Evolutionary conservation across 2,888 invertebrate genomes (phyloP), one percentile per base, ranked within the genome.

Genomic region (Caradrina clavipalpis): DNA sequence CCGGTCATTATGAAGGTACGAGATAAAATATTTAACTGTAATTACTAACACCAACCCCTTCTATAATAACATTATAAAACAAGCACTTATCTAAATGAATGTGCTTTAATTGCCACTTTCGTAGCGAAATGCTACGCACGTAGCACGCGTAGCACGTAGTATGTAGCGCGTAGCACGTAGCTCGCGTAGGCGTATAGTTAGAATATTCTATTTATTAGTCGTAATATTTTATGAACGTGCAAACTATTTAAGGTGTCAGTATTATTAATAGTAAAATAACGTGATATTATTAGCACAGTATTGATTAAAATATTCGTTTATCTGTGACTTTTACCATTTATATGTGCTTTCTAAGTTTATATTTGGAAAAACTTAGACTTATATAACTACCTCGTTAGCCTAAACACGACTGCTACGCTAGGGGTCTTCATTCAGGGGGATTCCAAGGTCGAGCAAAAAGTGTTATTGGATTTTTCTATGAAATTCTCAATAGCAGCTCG

Each of bases 81-180:
- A 69, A 63, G 50, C 80, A 50, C n/a, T 69, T 65, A 61, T 51
- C 60, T 66, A 49, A 77, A 77, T 73, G 31, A 76, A 54, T 59
- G 57, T 19, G 26, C 11, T 39, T 56, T 77, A 77, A 73, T 81
- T 73, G 60, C 45, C 58, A 19, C 17, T 56, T 19, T 65, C 76
- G 76, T 76, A 80, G 81, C 51, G 50, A 53, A 39, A 55, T 47
- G 72, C 72, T 77, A 71, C 75, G 59, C 66, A 58, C 70, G 63
- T 79, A 76, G 68, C 21, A n/a, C 42, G 54, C 56, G 65, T 69
- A 64, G 45, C 69, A 26, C 54, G 55, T 62, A 54, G 54, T 67
- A 21, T 67, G 76, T 80, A 78, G 64, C 65, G 22, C 57, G 51
- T 67, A 60, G 55, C 54, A 39, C 69, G 69, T 69, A 73, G 66